phyloP scores from a whole-genome alignment of 2,888 invertebrate species.

The Parelbella ahira region DNA sequence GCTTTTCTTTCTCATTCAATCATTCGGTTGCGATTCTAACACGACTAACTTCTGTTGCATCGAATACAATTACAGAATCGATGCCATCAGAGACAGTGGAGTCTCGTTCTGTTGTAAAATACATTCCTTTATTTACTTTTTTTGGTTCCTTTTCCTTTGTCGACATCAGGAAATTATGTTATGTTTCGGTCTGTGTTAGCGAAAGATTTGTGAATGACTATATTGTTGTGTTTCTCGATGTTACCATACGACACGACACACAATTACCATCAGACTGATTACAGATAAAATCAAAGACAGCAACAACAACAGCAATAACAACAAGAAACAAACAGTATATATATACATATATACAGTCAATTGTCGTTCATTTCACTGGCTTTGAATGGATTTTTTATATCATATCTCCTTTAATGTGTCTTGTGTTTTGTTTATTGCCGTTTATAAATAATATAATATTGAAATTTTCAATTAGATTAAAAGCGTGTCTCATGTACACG shows the following conservation, averaged over 20 bases:
- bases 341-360: conserved; percentile 15
- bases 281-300: conserved; percentile 24
- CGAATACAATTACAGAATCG: conserved; percentile 56
- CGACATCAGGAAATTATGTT: conserved; percentile 59
- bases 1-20: conserved; percentile 73
- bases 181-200: conserved; percentile 72
- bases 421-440: too few relatives aligned
- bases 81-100: conserved; percentile 51
- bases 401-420: conserved; percentile 44
- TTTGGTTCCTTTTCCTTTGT: conserved; percentile 41
- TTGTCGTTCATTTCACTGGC: conserved; percentile 58
- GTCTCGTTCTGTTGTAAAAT: conserved; percentile 32
- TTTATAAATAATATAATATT: conserved; percentile 29
- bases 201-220: conserved; percentile 59
- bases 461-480: conserved; percentile 17
- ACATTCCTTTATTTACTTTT: conserved; percentile 38
- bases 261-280: conserved; percentile 33
- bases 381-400: conserved; percentile 66
- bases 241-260: conserved; percentile 57
- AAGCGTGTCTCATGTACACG: too few relatives aligned
- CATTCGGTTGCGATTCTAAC: conserved; percentile 74
- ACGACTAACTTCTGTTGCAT: conserved; percentile 65
- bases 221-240: conserved; percentile 66
- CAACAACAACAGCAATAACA: too few relatives aligned
- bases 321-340: too few relatives aligned